Evolutionary conservation across 2,888 invertebrate genomes (phyloP).

Genomic region (Embidobia sp.): DNA sequence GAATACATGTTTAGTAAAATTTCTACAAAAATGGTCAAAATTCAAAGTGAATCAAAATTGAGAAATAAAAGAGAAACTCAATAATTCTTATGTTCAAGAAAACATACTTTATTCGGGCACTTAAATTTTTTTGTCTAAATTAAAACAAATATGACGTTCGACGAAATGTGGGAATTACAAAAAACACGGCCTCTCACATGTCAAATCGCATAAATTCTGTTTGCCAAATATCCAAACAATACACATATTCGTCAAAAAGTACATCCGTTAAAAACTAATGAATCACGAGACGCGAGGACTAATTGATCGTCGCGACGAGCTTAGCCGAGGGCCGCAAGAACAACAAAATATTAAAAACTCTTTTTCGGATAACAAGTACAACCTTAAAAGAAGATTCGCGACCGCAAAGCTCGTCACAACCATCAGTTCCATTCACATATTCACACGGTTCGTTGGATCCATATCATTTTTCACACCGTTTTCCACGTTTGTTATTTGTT

Average conservation of each 20-base stretch:
- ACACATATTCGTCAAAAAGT: slow-evolving; percentile 42
- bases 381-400: slow-evolving; percentile 64
- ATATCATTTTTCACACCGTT: slow-evolving; percentile 24
- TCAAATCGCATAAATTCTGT: slow-evolving; percentile 48
- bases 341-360: slow-evolving; percentile 66
- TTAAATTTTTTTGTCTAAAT: slow-evolving; percentile 49
- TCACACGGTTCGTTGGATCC: slow-evolving; percentile 42
- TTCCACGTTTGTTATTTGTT: neutral
- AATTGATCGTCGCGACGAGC: slow-evolving; percentile 58
- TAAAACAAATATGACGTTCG: slow-evolving; percentile 45
- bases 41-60: slow-evolving; percentile 15
- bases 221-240: slow-evolving; percentile 48
- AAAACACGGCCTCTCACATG: slow-evolving; percentile 26
- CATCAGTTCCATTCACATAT: slow-evolving; percentile 49
- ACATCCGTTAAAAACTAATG: slow-evolving; percentile 45
- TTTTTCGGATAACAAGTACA: slow-evolving; percentile 63
- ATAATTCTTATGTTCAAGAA: slow-evolving; percentile 24
- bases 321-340: slow-evolving; percentile 35
- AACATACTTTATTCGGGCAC: slow-evolving; percentile 59
- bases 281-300: slow-evolving; percentile 35
- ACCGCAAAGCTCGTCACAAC: slow-evolving; percentile 58
- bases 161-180: slow-evolving; percentile 41
- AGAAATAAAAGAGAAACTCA: slow-evolving; percentile 37
- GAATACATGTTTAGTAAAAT: slow-evolving; percentile 22
- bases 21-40: no score